Conservation (phyloP, 2,797 vertebrate species). For the Chrysocyon brachyurus region DNA sequence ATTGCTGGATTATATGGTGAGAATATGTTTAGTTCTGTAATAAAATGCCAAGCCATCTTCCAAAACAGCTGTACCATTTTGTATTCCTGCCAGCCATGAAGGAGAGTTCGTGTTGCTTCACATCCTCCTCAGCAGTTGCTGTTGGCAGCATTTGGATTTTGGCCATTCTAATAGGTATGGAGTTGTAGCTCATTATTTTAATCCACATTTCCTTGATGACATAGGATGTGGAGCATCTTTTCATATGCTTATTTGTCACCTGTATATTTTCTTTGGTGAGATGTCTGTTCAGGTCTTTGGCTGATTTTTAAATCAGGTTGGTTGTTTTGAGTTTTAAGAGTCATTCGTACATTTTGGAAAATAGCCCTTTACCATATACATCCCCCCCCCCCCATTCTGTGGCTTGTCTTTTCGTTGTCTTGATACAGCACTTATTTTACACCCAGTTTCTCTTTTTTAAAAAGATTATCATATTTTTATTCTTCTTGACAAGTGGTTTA, state of each 20-base stretch:
- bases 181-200: neutral
- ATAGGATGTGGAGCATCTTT: no score
- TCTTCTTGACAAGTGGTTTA: no score
- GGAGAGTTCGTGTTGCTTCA: neutral
- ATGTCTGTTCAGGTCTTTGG: neutral
- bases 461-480: no score
- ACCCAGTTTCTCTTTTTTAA: neutral
- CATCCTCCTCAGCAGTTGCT: neutral
- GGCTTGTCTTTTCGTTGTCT: neutral
- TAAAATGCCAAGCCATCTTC: no score
- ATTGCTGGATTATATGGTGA: no score
- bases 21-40: no score
- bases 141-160: neutral
- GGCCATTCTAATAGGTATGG: neutral
- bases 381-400: neutral
- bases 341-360: neutral
- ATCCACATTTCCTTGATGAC: no score
- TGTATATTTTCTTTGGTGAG: neutral
- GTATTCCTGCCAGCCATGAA: neutral
- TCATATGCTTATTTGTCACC: neutral
- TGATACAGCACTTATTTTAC: neutral
- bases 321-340: neutral
- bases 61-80: no score
- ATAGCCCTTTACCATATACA: neutral
- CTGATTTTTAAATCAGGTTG: neutral